Evolutionary conservation across 2,113 vertebrate genomes (phyloP).

Genomic region (Hylia prasina): DNA sequence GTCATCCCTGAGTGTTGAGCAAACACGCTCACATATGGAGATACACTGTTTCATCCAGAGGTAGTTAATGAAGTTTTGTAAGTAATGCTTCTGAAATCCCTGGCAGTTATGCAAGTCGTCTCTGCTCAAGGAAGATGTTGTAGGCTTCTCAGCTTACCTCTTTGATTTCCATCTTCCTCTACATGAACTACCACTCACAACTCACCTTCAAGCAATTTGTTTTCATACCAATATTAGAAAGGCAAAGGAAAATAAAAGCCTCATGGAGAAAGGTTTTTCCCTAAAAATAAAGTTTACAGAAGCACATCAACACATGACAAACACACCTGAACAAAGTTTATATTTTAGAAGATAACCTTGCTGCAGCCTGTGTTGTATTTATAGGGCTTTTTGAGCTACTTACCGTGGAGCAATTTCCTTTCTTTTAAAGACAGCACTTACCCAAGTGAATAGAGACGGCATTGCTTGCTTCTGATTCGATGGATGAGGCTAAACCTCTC

Average conservation of each 20-base stretch:
- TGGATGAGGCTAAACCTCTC: constrained; percentile 76
- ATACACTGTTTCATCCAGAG: neutral
- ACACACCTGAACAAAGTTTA: neutral
- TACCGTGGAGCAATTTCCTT: neutral
- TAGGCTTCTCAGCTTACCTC: neutral
- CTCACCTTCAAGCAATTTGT: neutral
- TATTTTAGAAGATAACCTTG: neutral
- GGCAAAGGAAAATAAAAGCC: neutral
- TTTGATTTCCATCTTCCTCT: neutral
- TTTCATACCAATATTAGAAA: neutral
- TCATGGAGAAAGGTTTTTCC: neutral
- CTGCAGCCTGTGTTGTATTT: neutral
- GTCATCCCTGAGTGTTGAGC: neutral
- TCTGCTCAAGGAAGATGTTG: neutral
- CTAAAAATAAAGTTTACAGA: neutral
- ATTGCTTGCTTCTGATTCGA: constrained; percentile 76
- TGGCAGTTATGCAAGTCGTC: neutral
- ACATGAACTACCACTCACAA: neutral
- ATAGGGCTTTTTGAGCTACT: neutral
- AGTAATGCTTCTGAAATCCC: neutral
- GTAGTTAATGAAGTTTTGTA: neutral
- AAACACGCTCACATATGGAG: neutral
- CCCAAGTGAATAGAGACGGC: constrained; percentile 83
- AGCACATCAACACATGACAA: neutral
- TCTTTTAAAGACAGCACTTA: constrained; percentile 42